Base-by-base conservation (phyloP, 2,888 invertebrate species). In the Napeogenes sylphis region DNA sequence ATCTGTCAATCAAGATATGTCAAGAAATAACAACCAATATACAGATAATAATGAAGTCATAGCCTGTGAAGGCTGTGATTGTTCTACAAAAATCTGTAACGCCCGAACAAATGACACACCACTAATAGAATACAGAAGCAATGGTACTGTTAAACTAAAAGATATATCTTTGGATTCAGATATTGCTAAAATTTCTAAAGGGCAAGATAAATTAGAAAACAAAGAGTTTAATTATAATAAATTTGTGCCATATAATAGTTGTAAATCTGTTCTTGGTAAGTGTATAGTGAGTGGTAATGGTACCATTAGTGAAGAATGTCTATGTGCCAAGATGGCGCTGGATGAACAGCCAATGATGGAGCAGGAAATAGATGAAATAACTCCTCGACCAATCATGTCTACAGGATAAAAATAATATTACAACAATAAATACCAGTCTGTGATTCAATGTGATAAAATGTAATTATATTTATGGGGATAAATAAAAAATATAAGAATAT, bases 351-450 rank as follows among this genome's bases (percentile, higher is more conserved):
- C 80, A 70, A 77, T 76, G 8, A 81, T 75, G 56, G 78, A 81
- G 8, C 84, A 89, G 69, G 87, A 90, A 72, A 87, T 90, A 47
- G 87, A 86, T 42, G 87, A 89, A 70, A 82, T 90, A 21, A 88
- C 87, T 2, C 89, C 87, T 3, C 74, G 75, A 58, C 88, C 87
- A 45, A 77, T 73, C 30, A 59, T 46, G 59, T 55, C 60, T 62
- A 51, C 21, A 45, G 54, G 3, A 32, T 58, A 65, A 59, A 53
- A 42, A 2, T 42, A 10, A 10, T 12, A 10, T 10, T 42, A 12
- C 42, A 2, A 38, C 38, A 38, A 38, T 38, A 38, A 42, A 42
- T 6, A 35, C 35, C 35, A 35, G 55, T 67, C 56, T 69, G 68
- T 68, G 68, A 71, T 65, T 56, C 59, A 57, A 12, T 38, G 13